Conservation (phyloP, 2,888 invertebrate species). For the Heteropelma amictum region DNA sequence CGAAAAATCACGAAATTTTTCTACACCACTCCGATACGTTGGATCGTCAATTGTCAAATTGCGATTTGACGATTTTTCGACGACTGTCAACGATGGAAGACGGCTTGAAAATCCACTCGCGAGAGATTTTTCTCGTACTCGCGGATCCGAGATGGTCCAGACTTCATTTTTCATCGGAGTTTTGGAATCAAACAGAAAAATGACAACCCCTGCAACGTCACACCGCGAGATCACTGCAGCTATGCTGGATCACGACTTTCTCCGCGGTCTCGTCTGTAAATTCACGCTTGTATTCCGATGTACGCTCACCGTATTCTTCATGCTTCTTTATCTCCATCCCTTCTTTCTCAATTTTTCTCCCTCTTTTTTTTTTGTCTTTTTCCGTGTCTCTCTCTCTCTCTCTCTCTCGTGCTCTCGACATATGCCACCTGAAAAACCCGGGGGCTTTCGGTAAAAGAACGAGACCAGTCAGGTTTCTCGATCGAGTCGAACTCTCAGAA, state of each 20-base stretch:
- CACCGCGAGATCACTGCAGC: slow-evolving; percentile 65
- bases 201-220: slow-evolving; percentile 68
- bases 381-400: slow-evolving; percentile 13
- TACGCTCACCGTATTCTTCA: slow-evolving; percentile 57
- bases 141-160: too few species aligned
- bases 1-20: slow-evolving; percentile 34
- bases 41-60: too few species aligned
- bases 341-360: not conserved
- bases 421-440: slow-evolving; percentile 76
- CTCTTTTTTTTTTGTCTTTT: slow-evolving; percentile 5
- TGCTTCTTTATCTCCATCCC: not conserved
- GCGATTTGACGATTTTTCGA: too few species aligned
- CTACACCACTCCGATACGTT: too few species aligned
- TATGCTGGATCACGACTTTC: slow-evolving; percentile 69
- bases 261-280: slow-evolving; percentile 42
- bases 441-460: slow-evolving; percentile 60
- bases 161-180: not conserved
- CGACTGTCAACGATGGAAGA: too few species aligned
- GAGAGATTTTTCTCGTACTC: not conserved
- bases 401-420: slow-evolving; percentile 62
- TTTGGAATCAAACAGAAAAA: slow-evolving; percentile 5
- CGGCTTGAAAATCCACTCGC: too few species aligned
- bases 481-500: slow-evolving; percentile 69
- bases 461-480: slow-evolving; percentile 69
- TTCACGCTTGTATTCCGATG: slow-evolving; percentile 52